A percentile compares a stretch with the other conserved stretches of the same genome.
Evolutionary conservation across 2,113 vertebrate species (phyloP).

Genomic region (Paramisgurnus dabryanus): DNA sequence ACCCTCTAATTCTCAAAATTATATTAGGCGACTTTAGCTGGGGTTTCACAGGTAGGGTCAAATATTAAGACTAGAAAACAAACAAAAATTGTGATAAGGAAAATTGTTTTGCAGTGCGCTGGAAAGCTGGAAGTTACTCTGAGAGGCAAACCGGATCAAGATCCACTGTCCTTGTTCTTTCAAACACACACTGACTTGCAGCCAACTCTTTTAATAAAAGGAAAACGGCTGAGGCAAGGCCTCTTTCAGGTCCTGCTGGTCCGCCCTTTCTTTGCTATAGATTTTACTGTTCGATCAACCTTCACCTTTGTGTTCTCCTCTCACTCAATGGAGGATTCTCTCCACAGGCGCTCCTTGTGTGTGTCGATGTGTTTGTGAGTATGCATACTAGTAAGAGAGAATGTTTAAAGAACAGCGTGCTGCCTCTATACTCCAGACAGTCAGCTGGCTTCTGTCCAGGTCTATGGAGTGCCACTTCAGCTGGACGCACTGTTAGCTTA

Average conservation of each 20-base stretch:
- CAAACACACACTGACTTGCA: slow-evolving; percentile 39
- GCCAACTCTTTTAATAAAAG: slow-evolving; percentile 40
- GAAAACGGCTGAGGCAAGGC: slow-evolving; percentile 46
- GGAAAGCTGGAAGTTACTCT: neutral
- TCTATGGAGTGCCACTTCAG: slow-evolving; percentile 52
- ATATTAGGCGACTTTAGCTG: too few species aligned
- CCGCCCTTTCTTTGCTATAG: slow-evolving; percentile 50
- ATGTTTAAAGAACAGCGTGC: slow-evolving; percentile 41
- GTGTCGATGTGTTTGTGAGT: slow-evolving; percentile 33
- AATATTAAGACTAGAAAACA: too few species aligned
- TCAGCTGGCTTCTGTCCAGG: slow-evolving; percentile 53
- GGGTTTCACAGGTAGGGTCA: too few species aligned
- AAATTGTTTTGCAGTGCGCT: too few species aligned
- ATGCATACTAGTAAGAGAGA: slow-evolving; percentile 23
- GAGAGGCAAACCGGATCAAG: slow-evolving; percentile 25
- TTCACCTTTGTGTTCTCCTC: slow-evolving; percentile 51
- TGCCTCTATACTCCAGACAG: slow-evolving; percentile 43
- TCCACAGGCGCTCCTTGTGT: slow-evolving; percentile 22
- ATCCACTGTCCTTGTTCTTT: slow-evolving; percentile 32
- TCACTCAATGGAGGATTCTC: slow-evolving; percentile 41
- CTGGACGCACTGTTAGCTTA: slow-evolving; percentile 30
- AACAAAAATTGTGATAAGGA: too few species aligned
- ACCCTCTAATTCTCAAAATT: too few species aligned
- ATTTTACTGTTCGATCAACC: slow-evolving; percentile 53
- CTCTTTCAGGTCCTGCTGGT: slow-evolving; percentile 43